Evolutionary conservation across 2,888 invertebrate genomes (phyloP).

Genomic region (Xylocampa areola): DNA sequence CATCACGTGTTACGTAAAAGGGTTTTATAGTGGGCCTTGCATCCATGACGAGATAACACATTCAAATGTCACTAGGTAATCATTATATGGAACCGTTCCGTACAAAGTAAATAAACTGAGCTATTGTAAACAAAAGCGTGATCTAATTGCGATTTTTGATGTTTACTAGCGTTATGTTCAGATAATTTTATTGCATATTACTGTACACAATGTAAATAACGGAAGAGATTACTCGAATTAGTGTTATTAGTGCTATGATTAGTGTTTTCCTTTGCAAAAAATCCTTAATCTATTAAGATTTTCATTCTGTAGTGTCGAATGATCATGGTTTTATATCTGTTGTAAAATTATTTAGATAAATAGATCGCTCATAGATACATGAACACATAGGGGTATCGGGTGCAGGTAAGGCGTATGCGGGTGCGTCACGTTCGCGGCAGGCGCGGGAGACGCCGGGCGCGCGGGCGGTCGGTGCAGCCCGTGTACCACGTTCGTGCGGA

Average conservation of each 20-base stretch:
- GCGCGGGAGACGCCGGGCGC: conserved; percentile 4
- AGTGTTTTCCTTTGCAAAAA: conserved; percentile 9
- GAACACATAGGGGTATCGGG: conserved; percentile 20
- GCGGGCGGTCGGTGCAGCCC: conserved; percentile 29
- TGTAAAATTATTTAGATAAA: conserved; percentile 22
- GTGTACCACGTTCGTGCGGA: conserved; percentile 56
- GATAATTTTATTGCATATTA: conserved; percentile 40
- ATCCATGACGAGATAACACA: conserved; percentile 76
- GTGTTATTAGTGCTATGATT: conserved; percentile 2
- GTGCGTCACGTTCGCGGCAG: conserved; percentile 8
- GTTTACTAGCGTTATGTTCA: conserved; percentile 36
- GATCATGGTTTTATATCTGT: background rate
- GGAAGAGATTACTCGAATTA: conserved; percentile 33
- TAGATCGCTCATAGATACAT: conserved; percentile 9
- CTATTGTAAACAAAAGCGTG: conserved; percentile 39
- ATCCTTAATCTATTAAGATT: background rate
- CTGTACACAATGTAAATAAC: conserved; percentile 15
- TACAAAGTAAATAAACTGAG: conserved; percentile 49
- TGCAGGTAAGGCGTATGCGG: conserved; percentile 24
- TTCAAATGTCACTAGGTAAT: conserved; percentile 65
- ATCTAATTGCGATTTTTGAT: conserved; percentile 46
- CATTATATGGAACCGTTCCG: conserved; percentile 43
- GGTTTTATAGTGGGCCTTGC: conserved; percentile 79
- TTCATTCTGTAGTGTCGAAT: background rate
- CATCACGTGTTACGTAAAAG: conserved; percentile 79